phyloP scores from a whole-genome alignment of 2,888 invertebrate genomes.

The Pterostichus madidus region DNA sequence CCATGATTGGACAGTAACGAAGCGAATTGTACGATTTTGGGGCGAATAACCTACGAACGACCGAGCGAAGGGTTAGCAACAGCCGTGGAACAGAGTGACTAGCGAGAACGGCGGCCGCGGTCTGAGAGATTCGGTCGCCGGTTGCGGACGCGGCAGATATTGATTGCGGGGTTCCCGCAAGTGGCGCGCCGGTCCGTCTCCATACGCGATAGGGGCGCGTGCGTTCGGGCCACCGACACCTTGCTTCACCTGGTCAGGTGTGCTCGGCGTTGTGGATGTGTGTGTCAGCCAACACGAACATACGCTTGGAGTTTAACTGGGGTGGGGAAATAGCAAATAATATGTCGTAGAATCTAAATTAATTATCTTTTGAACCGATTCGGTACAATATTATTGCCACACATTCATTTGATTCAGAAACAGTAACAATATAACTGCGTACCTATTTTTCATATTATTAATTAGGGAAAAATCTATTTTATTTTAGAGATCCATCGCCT shows the following conservation, averaged over 20 bases:
- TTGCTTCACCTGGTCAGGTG: conserved; percentile 66
- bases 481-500: too few relatives aligned
- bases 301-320: background rate
- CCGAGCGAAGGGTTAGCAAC: conserved; percentile 76
- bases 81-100: conserved; percentile 77
- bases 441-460: too few relatives aligned
- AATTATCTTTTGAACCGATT: background rate
- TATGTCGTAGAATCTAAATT: background rate
- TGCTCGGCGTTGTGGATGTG: conserved; percentile 3
- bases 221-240: conserved; percentile 76
- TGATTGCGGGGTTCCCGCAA: conserved; percentile 70
- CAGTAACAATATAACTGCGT: too few relatives aligned
- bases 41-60: conserved; percentile 70
- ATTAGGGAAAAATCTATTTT: too few relatives aligned
- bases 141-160: conserved; percentile 70
- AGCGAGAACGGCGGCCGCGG: conserved; percentile 71
- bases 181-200: conserved; percentile 75
- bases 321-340: conserved; percentile 1
- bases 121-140: conserved; percentile 54
- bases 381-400: too few relatives aligned
- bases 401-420: too few relatives aligned
- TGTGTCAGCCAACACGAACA: background rate
- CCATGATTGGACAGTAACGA: conserved; percentile 7
- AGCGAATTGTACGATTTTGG: background rate
- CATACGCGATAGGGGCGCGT: conserved; percentile 77